Percentiles rank a stretch among this genome's conserved stretches.
Conservation (phyloP, 2,113 vertebrate species). For the Indri indri region DNA sequence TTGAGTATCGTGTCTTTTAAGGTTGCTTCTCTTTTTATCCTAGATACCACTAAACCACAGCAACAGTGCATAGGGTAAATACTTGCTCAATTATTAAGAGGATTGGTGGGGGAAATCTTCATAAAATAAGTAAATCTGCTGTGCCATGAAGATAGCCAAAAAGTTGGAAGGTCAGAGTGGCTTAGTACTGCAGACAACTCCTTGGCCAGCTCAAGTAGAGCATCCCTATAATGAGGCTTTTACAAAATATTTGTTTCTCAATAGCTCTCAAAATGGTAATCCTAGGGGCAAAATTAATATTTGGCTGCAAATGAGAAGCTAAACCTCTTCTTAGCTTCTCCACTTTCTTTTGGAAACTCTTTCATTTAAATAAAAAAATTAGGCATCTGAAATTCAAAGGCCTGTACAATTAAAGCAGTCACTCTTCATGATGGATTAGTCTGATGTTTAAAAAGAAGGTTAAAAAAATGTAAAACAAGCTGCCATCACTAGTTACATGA, state of each 20-base stretch:
- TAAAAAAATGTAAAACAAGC: slow-evolving; percentile 76
- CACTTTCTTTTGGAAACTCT: slow-evolving; percentile 66
- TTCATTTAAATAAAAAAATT: slow-evolving; percentile 75
- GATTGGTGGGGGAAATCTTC: background rate
- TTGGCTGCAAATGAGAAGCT: slow-evolving; percentile 25
- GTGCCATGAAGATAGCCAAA: background rate
- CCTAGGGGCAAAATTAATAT: slow-evolving; percentile 43
- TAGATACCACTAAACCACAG: background rate
- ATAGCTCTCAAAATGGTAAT: background rate
- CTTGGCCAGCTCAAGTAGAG: background rate
- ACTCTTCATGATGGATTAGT: slow-evolving; percentile 79
- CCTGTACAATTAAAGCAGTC: slow-evolving; percentile 65
- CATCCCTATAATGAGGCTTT: background rate
- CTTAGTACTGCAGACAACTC: background rate
- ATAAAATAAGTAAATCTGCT: background rate
- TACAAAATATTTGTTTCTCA: background rate
- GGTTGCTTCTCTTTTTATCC: background rate
- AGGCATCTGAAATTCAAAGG: slow-evolving; percentile 69
- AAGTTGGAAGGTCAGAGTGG: background rate
- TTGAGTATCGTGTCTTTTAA: background rate
- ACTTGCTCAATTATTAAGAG: background rate
- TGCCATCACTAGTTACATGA: slow-evolving; percentile 67
- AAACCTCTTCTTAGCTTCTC: slow-evolving; percentile 31
- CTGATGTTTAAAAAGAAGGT: slow-evolving; percentile 77
- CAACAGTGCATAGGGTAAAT: background rate